Base-by-base conservation (phyloP, 2,113 vertebrate species). In the Dunckerocampus dactyliophorus region DNA sequence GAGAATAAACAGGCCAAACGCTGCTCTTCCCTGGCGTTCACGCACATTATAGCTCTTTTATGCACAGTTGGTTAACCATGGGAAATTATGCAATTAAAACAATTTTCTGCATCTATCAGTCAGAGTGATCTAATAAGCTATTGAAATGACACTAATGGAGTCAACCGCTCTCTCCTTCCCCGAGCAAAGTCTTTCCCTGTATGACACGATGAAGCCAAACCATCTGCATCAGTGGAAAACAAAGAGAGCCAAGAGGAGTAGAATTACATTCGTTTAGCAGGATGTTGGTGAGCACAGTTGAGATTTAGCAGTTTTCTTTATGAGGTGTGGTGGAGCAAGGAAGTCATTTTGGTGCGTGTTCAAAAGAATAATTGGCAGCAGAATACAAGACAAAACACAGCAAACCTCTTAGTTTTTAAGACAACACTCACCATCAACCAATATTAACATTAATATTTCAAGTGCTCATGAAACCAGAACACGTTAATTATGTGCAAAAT, bases 61-160 rank as follows among this genome's bases (percentile, higher is more conserved):
- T 60, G 72, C 86, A 59, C 69, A 80, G 82, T 80, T 82, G 84
- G 80, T 77, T 80, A 81, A 82, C 78, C 82, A 71, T 65, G 55
- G 77, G 78, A 85, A 87, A 89, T 88, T 83, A 82, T 79, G 81
- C 83, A 90, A 89, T 90, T 90, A 90, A 86, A 89, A 86, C 81
- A 84, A 90, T 87, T 86, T 82, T 81, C 81, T 69, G 72, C 72
- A 70, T 87, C 81, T 82, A 82, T 88, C 84, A 81, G 87, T 88
- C 86, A 89, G 74, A 72, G 69, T 56, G 76, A 87, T 89, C 82
- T 82, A 85, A 88, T 85, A 77, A 77, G 65, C 79, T 70, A 67
- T 74, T 75, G 63, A 62, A 84, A 82, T 77, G 80, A 81, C 81
- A 79, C 76, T 81, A 80, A 76, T 78, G 79, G 70, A 76, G 59